Percentiles rank a stretch among this genome's conserved stretches.
These are phyloP conservation scores for Camponotus vicinus DNA, from an alignment of 1,140 invertebrate species.

Conservation along the genomic window DNA sequence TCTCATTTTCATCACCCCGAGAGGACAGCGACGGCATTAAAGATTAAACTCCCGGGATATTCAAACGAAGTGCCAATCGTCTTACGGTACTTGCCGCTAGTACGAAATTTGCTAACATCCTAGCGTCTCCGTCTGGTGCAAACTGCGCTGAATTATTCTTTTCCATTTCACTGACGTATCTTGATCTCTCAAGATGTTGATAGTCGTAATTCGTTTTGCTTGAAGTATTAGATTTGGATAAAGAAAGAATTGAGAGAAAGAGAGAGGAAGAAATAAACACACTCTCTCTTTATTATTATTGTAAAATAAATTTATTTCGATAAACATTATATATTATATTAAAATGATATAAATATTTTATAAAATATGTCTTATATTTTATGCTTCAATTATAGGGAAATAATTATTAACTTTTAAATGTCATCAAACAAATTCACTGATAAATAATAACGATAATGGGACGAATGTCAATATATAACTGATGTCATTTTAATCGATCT, in stretches of 20 bases:
- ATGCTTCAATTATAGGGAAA: neutral
- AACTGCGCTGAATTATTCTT: slow-evolving; percentile 47
- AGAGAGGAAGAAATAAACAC: neutral
- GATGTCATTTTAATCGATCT: neutral
- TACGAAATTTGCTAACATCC: slow-evolving; percentile 37
- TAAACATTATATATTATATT: neutral
- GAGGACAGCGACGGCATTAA: slow-evolving; percentile 36
- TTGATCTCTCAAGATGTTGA: neutral
- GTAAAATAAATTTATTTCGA: neutral
- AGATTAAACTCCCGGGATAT: slow-evolving; percentile 60
- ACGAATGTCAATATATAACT: neutral
- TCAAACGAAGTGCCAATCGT: slow-evolving; percentile 59
- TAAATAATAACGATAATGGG: neutral
- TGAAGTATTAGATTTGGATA: slow-evolving; percentile 2
- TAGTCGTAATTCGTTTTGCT: neutral
- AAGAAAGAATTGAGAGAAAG: neutral
- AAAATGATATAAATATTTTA: neutral
- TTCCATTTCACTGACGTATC: slow-evolving; percentile 6
- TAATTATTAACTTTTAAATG: neutral
- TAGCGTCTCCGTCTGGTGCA: neutral
- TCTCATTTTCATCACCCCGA: slow-evolving; percentile 53
- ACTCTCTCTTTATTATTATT: neutral
- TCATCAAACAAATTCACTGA: neutral
- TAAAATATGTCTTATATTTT: neutral
- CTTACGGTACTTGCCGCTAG: slow-evolving; percentile 9